Conservation (phyloP, 2,113 vertebrate species). For the Danio rerio region DNA sequence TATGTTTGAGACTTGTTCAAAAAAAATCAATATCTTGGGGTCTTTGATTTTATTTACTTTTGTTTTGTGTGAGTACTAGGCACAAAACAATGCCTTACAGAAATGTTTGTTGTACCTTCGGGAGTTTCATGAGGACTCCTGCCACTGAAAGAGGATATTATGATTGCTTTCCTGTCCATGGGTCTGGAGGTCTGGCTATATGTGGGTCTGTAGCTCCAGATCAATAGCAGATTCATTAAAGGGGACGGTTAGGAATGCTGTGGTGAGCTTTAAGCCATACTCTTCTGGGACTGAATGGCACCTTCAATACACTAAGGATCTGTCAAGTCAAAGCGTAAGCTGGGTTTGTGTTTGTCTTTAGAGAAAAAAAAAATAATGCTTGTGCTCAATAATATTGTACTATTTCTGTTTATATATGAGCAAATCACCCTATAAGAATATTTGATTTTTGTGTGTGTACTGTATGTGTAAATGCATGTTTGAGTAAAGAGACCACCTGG, state of each 20-base stretch:
- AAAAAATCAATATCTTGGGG: not conserved
- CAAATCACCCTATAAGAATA: constrained; percentile 3
- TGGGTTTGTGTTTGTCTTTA: not conserved
- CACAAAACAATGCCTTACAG: constrained; percentile 33
- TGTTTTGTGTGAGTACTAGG: constrained; percentile 11
- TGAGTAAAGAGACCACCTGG: too few species aligned
- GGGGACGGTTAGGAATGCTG: constrained; percentile 36
- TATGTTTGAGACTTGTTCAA: not conserved
- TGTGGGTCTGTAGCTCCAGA: constrained; percentile 35
- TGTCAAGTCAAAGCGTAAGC: constrained; percentile 1
- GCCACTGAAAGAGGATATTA: constrained; percentile 37
- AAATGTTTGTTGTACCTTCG: constrained; percentile 11
- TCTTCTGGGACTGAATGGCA: constrained; percentile 2
- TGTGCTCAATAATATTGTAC: not conserved
- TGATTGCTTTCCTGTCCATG: constrained; percentile 28
- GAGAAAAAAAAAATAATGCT: not conserved
- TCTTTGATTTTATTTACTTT: constrained; percentile 11
- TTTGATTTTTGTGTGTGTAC: not conserved
- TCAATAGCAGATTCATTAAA: constrained; percentile 62
- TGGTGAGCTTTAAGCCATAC: constrained; percentile 45
- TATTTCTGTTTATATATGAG: not conserved
- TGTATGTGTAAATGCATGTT: not conserved
- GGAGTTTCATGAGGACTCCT: constrained; percentile 25
- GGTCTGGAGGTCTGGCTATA: not conserved
- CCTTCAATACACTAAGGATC: constrained; percentile 4